Evolutionary conservation across 1,140 invertebrate species (phyloP).

Genomic region (Hyposmocoma kahamanoa): DNA sequence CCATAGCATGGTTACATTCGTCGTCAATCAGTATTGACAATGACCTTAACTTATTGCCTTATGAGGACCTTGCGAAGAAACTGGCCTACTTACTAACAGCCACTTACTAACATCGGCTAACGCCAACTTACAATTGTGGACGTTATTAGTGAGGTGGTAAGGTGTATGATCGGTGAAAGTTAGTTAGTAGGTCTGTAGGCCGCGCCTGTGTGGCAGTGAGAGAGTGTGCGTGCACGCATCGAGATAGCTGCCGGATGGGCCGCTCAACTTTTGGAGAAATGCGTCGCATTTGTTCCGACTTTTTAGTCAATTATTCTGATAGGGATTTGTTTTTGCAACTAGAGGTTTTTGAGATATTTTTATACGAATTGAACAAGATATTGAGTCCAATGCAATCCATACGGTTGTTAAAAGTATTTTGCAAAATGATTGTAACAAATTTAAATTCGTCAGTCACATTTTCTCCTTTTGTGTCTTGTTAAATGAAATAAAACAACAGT

Average conservation of each 20-base stretch:
- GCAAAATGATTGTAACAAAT: too few species aligned
- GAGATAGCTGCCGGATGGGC: constrained; percentile 56
- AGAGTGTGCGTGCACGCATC: constrained; percentile 57
- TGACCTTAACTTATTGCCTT: constrained; percentile 32
- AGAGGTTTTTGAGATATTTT: too few species aligned
- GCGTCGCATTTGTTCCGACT: constrained; percentile 48
- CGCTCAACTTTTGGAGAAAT: constrained; percentile 54
- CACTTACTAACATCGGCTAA: background rate
- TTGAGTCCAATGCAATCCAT: too few species aligned
- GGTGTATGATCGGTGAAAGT: background rate
- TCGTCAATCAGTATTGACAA: background rate
- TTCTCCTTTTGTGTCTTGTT: too few species aligned
- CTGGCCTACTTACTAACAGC: constrained; percentile 53
- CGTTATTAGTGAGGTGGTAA: constrained; percentile 21
- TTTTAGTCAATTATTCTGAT: too few species aligned
- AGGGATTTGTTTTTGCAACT: too few species aligned
- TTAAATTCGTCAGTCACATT: too few species aligned
- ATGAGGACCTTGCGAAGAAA: constrained; percentile 49
- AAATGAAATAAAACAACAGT: too few species aligned
- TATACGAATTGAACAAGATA: too few species aligned
- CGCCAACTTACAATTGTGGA: constrained; percentile 13
- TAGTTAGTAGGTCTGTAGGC: constrained; percentile 69
- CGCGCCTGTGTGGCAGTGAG: constrained; percentile 32
- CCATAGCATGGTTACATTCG: background rate
- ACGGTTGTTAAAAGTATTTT: too few species aligned